These are phyloP conservation scores for Monarcha castaneiventris DNA, from an alignment of 2,113 vertebrate species.

Conservation along the genomic window DNA sequence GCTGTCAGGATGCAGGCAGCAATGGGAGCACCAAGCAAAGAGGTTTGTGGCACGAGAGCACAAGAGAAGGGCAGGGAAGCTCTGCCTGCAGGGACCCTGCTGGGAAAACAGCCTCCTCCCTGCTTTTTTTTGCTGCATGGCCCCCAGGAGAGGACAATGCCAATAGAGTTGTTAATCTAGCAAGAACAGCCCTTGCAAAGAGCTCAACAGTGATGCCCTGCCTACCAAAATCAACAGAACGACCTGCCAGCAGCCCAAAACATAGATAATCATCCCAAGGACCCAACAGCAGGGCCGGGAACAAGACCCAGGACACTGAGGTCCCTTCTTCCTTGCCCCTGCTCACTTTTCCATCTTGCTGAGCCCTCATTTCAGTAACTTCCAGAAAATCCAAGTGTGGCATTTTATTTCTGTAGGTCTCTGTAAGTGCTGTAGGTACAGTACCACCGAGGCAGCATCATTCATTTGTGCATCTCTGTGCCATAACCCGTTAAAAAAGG, in stretches of 20 bases:
- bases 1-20: conserved; percentile 7
- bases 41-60: neutral
- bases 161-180: neutral
- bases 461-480: rapidly evolving
- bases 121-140: neutral
- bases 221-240: neutral
- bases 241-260: neutral
- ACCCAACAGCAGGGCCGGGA: neutral
- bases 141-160: neutral
- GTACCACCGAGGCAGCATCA: neutral
- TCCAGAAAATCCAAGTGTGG: neutral
- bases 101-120: neutral
- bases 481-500: neutral
- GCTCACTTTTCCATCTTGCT: neutral
- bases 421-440: neutral
- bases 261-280: neutral
- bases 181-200: neutral
- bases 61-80: conserved; percentile 8
- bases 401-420: neutral
- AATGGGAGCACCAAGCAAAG: neutral
- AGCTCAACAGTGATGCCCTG: neutral
- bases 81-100: neutral
- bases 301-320: neutral
- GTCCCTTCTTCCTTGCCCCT: neutral
- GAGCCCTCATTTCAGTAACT: neutral